Evolutionary conservation across 2,113 vertebrate genomes (phyloP).

Genomic region (Perccottus glenii): DNA sequence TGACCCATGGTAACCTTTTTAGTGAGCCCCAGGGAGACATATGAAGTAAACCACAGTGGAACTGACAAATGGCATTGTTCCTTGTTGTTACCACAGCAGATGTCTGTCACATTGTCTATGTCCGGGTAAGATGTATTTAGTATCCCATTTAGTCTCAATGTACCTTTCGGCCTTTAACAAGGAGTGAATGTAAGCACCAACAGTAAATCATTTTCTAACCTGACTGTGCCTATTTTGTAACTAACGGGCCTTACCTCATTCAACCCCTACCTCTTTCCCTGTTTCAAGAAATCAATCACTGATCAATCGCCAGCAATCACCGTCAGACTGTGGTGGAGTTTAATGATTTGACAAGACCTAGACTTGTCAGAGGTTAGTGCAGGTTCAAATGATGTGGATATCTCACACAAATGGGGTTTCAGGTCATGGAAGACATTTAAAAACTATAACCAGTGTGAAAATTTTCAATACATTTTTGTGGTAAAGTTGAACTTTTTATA

Average conservation of each 20-base stretch:
- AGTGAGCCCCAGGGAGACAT: slow-evolving; percentile 23
- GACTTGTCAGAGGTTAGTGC: slow-evolving; percentile 11
- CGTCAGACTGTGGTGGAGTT: slow-evolving; percentile 10
- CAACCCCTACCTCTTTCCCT: slow-evolving; percentile 10
- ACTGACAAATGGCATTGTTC: slow-evolving; percentile 29
- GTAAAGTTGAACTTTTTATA: too few species aligned
- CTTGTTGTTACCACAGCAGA: slow-evolving; percentile 36
- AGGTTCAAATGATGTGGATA: slow-evolving; percentile 22
- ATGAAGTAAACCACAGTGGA: slow-evolving; percentile 22
- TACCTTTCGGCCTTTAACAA: slow-evolving; percentile 47
- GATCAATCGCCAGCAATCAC: slow-evolving; percentile 57
- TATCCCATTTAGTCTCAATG: slow-evolving; percentile 47
- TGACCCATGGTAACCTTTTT: slow-evolving; percentile 64
- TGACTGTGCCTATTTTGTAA: slow-evolving; percentile 55
- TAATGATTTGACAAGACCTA: slow-evolving; percentile 4
- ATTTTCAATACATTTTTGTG: too few species aligned
- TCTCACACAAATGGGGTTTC: not conserved
- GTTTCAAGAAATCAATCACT: slow-evolving; percentile 50
- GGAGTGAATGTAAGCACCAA: slow-evolving; percentile 28
- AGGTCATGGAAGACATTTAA: not conserved
- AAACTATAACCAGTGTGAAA: not conserved
- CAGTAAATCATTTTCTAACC: slow-evolving; percentile 53
- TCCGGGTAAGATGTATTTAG: slow-evolving; percentile 45
- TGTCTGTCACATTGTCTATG: slow-evolving; percentile 55
- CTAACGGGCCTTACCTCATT: slow-evolving; percentile 3